These are phyloP conservation scores for Notocelia uddmanniana DNA, from an alignment of 2,888 invertebrate species.

Conservation along the genomic window DNA sequence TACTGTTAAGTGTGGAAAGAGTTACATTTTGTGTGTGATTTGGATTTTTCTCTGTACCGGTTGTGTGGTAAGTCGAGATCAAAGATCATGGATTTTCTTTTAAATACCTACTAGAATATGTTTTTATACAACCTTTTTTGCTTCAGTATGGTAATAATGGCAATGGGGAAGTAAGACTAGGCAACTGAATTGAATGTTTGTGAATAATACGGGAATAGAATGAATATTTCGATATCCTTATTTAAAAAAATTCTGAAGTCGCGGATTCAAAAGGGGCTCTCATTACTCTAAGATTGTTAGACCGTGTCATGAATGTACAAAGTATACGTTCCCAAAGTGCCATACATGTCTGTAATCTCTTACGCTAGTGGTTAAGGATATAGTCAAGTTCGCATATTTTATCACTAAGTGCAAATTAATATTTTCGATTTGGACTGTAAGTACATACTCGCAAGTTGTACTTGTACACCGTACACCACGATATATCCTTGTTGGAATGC, in stretches of 20 bases:
- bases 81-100: slow-evolving; percentile 47
- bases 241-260: neutral
- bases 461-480: too few relatives aligned
- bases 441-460: too few relatives aligned
- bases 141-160: neutral
- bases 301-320: too few relatives aligned
- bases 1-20: slow-evolving; percentile 69
- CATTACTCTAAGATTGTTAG: neutral
- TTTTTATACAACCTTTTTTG: neutral
- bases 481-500: too few relatives aligned
- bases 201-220: neutral
- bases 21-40: slow-evolving; percentile 69
- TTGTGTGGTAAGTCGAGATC: slow-evolving; percentile 75
- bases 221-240: neutral
- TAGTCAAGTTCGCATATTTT: too few relatives aligned
- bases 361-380: too few relatives aligned
- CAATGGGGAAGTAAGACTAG: neutral
- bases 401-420: too few relatives aligned
- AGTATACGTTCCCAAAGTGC: too few relatives aligned
- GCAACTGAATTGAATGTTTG: neutral
- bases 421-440: too few relatives aligned
- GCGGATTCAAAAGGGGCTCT: neutral
- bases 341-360: too few relatives aligned
- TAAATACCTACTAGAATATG: slow-evolving; percentile 17
- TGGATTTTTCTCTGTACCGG: slow-evolving; percentile 69